These are phyloP conservation scores for Liposcelis brunnea DNA, from an alignment of 2,888 invertebrate species.

Conservation along the genomic window DNA sequence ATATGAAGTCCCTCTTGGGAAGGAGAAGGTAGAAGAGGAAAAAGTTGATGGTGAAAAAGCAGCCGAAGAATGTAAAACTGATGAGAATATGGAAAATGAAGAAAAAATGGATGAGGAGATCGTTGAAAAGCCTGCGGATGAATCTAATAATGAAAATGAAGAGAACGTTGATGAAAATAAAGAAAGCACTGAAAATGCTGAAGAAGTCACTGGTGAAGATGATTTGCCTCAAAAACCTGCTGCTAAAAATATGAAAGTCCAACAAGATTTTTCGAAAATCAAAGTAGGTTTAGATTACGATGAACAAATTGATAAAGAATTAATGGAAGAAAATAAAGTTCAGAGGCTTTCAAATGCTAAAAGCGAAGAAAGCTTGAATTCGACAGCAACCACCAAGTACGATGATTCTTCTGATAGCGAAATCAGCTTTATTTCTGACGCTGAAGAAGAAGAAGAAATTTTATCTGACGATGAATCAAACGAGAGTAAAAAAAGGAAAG, in stretches of 20 bases:
- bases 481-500: conserved; percentile 15
- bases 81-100: conserved; percentile 18
- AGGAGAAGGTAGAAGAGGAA: conserved; percentile 17
- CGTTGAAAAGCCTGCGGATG: neutral
- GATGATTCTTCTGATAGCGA: conserved; percentile 1
- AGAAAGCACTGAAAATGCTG: conserved; percentile 23
- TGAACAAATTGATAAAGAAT: conserved; percentile 26
- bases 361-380: conserved; percentile 18
- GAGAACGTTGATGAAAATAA: conserved; percentile 11
- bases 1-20: conserved; percentile 49
- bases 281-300: conserved; percentile 53
- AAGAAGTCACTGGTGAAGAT: conserved; percentile 18
- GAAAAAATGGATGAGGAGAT: conserved; percentile 15
- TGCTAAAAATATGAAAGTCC: conserved; percentile 32
- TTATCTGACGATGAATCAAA: conserved; percentile 38
- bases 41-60: conserved; percentile 19
- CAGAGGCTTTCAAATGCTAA: conserved; percentile 25
- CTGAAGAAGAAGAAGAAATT: conserved; percentile 24
- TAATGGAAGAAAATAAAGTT: conserved; percentile 20
- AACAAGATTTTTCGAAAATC: conserved; percentile 72
- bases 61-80: conserved; percentile 18
- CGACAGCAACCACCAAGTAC: conserved; percentile 1
- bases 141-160: neutral
- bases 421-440: conserved; percentile 11
- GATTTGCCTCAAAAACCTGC: conserved; percentile 10